A percentile compares a stretch with the other conserved stretches of the same genome.
These are phyloP conservation scores for Anticlea derivata DNA, from an alignment of 2,888 invertebrate species.

Conservation along the genomic window DNA sequence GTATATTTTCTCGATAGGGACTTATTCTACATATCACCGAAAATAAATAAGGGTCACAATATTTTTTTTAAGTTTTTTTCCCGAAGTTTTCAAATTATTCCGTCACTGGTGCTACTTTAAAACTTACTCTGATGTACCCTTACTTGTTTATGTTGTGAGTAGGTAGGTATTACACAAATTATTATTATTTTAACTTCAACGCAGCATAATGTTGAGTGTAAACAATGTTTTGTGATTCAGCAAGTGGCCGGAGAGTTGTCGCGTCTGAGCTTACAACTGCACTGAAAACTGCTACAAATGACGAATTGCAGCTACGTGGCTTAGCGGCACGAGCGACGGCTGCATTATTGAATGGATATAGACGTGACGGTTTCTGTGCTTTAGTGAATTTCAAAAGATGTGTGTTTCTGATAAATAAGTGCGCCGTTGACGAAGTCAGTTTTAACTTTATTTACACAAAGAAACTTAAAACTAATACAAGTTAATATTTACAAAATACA, in stretches of 20 bases:
- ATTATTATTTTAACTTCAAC: not conserved
- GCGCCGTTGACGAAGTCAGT: not conserved
- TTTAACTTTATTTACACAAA: too few relatives aligned
- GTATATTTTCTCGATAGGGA: too few relatives aligned
- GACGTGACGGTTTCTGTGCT: conserved; percentile 14
- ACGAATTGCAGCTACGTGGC: conserved; percentile 37
- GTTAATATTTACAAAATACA: too few relatives aligned
- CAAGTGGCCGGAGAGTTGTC: conserved; percentile 14
- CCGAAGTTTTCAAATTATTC: too few relatives aligned
- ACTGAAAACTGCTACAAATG: conserved; percentile 29
- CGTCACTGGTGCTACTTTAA: too few relatives aligned
- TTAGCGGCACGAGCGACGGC: conserved; percentile 14
- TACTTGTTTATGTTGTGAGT: too few relatives aligned
- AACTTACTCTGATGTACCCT: too few relatives aligned
- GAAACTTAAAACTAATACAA: too few relatives aligned
- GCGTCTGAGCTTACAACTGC: conserved; percentile 19
- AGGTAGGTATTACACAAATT: too few relatives aligned
- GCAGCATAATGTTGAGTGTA: not conserved
- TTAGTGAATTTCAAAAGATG: not conserved
- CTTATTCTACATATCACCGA: too few relatives aligned
- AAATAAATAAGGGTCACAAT: too few relatives aligned
- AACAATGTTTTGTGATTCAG: conserved; percentile 22
- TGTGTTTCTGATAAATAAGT: not conserved
- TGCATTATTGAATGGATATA: conserved; percentile 23
- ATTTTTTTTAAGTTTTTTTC: too few relatives aligned